phyloP scores from a whole-genome alignment of 2,797 vertebrate species.

The Selene dorsalis region DNA sequence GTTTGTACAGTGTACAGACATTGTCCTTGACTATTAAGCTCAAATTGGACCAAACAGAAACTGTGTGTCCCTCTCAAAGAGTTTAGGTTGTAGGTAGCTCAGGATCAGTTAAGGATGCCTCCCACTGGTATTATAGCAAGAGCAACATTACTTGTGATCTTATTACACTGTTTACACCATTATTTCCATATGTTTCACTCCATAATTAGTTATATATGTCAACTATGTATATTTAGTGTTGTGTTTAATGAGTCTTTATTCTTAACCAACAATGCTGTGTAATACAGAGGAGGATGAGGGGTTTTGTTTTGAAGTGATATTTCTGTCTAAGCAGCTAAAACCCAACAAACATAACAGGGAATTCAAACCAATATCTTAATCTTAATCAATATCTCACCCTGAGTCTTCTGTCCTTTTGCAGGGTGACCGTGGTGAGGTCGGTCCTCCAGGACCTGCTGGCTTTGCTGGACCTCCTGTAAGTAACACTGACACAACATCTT shows the following conservation, averaged over 20 bases:
- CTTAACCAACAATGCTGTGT: not conserved
- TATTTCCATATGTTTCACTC: not conserved
- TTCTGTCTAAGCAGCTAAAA: not conserved
- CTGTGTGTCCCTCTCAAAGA: not conserved
- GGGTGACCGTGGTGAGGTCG: constrained; percentile 95
- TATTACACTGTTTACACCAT: too few relatives aligned
- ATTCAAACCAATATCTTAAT: constrained; percentile 2
- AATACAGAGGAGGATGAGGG: too few relatives aligned
- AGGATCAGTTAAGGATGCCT: not conserved
- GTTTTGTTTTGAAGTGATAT: too few relatives aligned
- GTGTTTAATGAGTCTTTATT: not conserved
- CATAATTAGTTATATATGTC: not conserved
- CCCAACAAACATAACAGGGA: not conserved
- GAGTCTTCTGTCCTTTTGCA: constrained; percentile 60
- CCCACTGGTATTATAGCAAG: not conserved
- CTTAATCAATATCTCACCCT: not conserved
- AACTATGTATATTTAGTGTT: not conserved
- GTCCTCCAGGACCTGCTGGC: constrained; percentile 94
- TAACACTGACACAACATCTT: constrained; percentile 42
- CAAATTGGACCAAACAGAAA: not conserved
- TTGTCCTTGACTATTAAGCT: not conserved
- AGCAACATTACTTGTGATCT: not conserved
- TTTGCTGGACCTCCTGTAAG: constrained; percentile 98
- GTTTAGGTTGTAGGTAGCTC: not conserved
- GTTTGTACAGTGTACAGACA: not conserved